phyloP scores from a whole-genome alignment of 2,888 invertebrate genomes.

The Sinohyriopsis cumingii region DNA sequence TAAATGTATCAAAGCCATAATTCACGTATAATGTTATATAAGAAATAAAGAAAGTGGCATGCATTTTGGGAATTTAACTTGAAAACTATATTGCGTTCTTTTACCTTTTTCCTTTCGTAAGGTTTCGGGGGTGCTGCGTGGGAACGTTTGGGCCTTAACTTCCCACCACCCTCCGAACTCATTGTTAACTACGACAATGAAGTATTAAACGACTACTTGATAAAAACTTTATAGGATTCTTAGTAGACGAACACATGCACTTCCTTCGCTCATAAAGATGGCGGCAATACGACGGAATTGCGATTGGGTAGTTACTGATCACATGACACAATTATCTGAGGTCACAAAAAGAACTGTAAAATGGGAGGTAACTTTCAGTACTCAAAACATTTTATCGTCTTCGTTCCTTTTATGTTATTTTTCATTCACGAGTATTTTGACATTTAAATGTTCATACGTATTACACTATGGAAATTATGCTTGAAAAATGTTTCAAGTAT shows the following conservation, averaged over 20 bases:
- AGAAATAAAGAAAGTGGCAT: too few species aligned
- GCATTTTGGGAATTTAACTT: too few species aligned
- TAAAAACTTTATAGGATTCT: slow-evolving; percentile 3
- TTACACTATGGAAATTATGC: too few species aligned
- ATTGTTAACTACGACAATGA: slow-evolving; percentile 13
- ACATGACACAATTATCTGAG: slow-evolving; percentile 37
- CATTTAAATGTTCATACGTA: too few species aligned
- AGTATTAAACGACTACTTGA: slow-evolving; percentile 1
- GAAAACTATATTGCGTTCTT: slow-evolving; percentile 6
- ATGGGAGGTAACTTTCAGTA: too few species aligned
- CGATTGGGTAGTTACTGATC: slow-evolving; percentile 47
- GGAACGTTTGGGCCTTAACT: slow-evolving; percentile 36
- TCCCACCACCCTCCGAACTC: slow-evolving; percentile 18
- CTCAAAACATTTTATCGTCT: too few species aligned
- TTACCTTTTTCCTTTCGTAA: slow-evolving; percentile 23
- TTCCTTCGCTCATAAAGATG: slow-evolving; percentile 49
- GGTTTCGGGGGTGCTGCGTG: slow-evolving; percentile 26
- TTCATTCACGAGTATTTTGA: too few species aligned
- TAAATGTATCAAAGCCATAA: too few species aligned
- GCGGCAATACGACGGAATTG: slow-evolving; percentile 44
- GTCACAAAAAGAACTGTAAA: neutral
- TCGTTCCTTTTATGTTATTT: too few species aligned
- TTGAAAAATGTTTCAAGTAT: too few species aligned
- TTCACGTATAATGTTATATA: too few species aligned
- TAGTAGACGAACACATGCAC: slow-evolving; percentile 25